Evolutionary conservation across 2,888 invertebrate genomes (phyloP), one percentile per base, ranked within the genome.

Genomic region (Eupithecia inturbata): DNA sequence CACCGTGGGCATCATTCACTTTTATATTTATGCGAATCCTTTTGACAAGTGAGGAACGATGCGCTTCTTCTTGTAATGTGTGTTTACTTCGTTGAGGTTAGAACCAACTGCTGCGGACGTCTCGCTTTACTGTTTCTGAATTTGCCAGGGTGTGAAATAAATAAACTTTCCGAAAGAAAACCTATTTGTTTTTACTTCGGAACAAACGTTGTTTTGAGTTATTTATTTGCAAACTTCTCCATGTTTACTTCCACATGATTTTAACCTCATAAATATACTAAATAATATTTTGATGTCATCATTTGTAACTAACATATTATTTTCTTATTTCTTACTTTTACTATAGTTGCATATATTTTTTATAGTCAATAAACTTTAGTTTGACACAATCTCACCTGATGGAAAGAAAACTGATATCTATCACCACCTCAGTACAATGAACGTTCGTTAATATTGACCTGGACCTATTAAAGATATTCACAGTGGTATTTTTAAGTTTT

Each of bases 11-110:
- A 92, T 93, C 91, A 91, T 89, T 93, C 91, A 92, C 89, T 91
- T 91, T 90, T 90, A 90, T 92, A 91, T 92, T 91, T 92, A 92
- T 91, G 92, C 89, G 91, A 90, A 90, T 89, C 84, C 85, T 80
- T 87, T 86, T 89, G 93, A 90, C 92, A 90, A 89, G 88, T 91
- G 89, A 92, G 83, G 87, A 85, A 88, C 86, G 87, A 82, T 82
- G 85, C 86, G 82, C 88, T 84, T 89, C 87, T 84, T 85, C 87
- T 83, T 83, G 83, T 89, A 85, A 85, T 86, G 84, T 80, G 78
- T 81, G 84, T 82, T 83, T 80, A 81, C 82, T 84, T 84, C 31
- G 0, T 66, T 39, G 26, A 66, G 66, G 39, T 66, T 6, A 26
- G 66, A 66, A 39, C 39, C 14, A 39, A 66, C 39, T 41, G 39